Percentiles rank a stretch among this genome's conserved stretches.
Evolutionary conservation across 2,797 vertebrate genomes (phyloP).

Genomic region (Esox lucius): DNA sequence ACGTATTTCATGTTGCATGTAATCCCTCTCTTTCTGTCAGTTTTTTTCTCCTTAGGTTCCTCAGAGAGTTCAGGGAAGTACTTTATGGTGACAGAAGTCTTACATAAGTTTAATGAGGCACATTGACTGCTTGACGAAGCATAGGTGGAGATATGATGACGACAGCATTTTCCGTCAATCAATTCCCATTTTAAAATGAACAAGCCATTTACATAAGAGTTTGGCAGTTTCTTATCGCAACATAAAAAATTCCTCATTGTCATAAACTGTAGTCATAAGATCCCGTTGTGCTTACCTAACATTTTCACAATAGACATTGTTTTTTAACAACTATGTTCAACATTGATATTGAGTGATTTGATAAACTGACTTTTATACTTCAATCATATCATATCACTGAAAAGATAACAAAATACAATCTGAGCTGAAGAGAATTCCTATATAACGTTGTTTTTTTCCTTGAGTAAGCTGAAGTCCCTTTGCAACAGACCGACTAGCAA

Average conservation of each 20-base stretch:
- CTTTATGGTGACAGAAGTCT: too few species aligned
- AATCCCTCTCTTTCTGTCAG: too few species aligned
- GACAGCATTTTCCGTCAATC: neutral
- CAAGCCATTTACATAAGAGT: neutral
- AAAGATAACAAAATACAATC: conserved; percentile 17
- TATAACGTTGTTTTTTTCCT: conserved; percentile 30
- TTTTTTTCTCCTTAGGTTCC: too few species aligned
- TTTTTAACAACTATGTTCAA: neutral
- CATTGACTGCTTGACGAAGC: neutral
- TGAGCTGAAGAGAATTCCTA: conserved; percentile 12
- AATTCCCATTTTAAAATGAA: neutral
- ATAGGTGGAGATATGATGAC: neutral
- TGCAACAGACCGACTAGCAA: conserved; percentile 3
- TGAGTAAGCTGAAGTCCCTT: conserved; percentile 7
- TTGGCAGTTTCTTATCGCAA: neutral
- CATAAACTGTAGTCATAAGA: neutral
- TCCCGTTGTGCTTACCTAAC: neutral
- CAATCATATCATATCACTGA: neutral
- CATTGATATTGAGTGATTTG: neutral
- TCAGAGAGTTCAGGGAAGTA: too few species aligned
- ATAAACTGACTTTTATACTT: neutral
- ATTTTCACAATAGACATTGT: neutral
- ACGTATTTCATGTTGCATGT: neutral
- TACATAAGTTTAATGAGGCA: too few species aligned
- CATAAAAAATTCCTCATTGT: neutral